These are phyloP conservation scores for Microctenopoma steveboyesi DNA, from an alignment of 2,797 vertebrate genomes.

Conservation along the genomic window DNA sequence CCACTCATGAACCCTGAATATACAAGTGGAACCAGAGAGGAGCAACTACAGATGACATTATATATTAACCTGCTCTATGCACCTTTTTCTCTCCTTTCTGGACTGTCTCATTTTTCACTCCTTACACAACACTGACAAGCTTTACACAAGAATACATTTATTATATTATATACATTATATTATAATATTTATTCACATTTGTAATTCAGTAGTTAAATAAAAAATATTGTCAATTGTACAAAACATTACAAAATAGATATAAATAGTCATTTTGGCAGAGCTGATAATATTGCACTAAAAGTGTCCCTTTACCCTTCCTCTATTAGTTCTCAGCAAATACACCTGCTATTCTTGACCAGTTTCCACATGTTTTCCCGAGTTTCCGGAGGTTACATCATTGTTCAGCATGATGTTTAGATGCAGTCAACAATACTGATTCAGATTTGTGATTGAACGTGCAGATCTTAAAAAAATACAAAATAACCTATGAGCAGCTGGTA, in stretches of 20 bases:
- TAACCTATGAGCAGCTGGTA: slow-evolving; percentile 3
- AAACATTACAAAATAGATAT: slow-evolving; percentile 40
- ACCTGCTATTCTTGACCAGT: slow-evolving; percentile 53
- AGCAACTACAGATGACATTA: slow-evolving; percentile 13
- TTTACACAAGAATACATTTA: neutral
- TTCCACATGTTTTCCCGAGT: slow-evolving; percentile 54
- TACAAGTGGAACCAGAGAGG: slow-evolving; percentile 15
- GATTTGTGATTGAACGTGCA: neutral
- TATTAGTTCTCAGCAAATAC: slow-evolving; percentile 38
- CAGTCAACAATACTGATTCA: slow-evolving; percentile 6
- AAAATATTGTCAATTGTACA: slow-evolving; percentile 23
- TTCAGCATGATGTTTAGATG: slow-evolving; percentile 6
- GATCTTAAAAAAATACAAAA: neutral
- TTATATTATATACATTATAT: neutral
- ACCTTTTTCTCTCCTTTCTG: neutral
- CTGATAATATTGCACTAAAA: slow-evolving; percentile 39
- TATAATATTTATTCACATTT: slow-evolving; percentile 38
- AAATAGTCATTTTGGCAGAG: slow-evolving; percentile 34
- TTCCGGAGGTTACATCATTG: slow-evolving; percentile 40
- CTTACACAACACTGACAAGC: slow-evolving; percentile 20
- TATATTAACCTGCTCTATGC: slow-evolving; percentile 3
- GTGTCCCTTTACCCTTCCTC: slow-evolving; percentile 21
- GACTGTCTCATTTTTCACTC: neutral
- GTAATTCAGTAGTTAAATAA: slow-evolving; percentile 15
- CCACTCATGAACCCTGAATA: slow-evolving; percentile 27